These are phyloP conservation scores for Punctoribates punctum DNA, from an alignment of 2,888 invertebrate species.

Conservation along the genomic window DNA sequence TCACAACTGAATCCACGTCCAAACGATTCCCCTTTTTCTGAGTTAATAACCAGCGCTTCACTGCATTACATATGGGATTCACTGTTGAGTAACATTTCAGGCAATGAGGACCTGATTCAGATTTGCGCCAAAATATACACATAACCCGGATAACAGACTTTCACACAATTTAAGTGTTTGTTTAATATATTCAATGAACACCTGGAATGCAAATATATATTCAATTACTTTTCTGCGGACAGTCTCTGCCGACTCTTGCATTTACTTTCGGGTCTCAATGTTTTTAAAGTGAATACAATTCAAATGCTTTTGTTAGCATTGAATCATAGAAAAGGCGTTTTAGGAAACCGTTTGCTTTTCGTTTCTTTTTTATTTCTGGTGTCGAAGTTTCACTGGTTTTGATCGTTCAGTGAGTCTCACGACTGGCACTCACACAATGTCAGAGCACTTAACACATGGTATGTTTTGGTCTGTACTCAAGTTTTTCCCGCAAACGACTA, in stretches of 20 bases:
- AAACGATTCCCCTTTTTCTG: conserved; percentile 10
- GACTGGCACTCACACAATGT: too few species aligned
- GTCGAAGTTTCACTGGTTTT: not conserved
- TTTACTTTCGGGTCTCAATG: not conserved
- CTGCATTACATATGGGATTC: conserved; percentile 5
- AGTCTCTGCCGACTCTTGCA: not conserved
- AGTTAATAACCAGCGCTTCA: conserved; percentile 7
- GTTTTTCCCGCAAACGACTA: not conserved
- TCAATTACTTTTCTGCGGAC: not conserved
- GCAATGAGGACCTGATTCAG: not conserved
- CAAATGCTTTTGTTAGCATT: not conserved
- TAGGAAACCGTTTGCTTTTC: not conserved
- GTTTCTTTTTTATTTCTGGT: not conserved
- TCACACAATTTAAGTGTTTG: not conserved
- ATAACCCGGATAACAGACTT: not conserved
- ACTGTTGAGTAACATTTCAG: conserved; percentile 3
- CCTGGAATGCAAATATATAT: conserved; percentile 8
- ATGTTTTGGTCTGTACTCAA: not conserved
- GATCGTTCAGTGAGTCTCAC: not conserved
- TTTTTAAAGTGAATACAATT: not conserved
- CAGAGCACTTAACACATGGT: not conserved
- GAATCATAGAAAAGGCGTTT: not conserved
- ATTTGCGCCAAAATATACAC: not conserved
- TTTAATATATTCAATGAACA: conserved; percentile 1
- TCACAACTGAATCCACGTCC: not conserved